These are phyloP conservation scores for Xylocampa areola DNA, from an alignment of 2,888 invertebrate species.

Conservation along the genomic window DNA sequence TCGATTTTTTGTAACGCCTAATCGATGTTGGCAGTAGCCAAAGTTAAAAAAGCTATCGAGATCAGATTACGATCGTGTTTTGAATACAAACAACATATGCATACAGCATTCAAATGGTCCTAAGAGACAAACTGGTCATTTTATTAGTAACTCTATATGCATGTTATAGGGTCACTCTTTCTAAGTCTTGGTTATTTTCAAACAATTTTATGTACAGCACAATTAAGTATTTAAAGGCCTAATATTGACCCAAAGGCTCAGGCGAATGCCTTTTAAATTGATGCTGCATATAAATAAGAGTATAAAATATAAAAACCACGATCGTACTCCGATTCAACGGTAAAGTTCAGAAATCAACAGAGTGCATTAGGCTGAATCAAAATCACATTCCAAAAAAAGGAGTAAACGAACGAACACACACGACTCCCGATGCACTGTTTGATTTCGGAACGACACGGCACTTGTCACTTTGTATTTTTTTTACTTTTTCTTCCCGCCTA, in stretches of 20 bases:
- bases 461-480: slow-evolving; percentile 74
- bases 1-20: slow-evolving; percentile 12
- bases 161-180: slow-evolving; percentile 11
- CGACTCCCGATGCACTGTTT: slow-evolving; percentile 70
- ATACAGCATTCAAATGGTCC: background rate
- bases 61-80: slow-evolving; percentile 55
- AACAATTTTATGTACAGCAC: background rate
- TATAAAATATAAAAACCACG: slow-evolving; percentile 24
- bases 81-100: slow-evolving; percentile 25
- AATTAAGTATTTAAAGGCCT: background rate
- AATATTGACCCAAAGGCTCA: background rate
- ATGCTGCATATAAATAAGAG: background rate
- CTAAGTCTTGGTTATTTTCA: background rate
- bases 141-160: slow-evolving; percentile 10
- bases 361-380: slow-evolving; percentile 53
- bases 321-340: slow-evolving; percentile 47
- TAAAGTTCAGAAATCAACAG: slow-evolving; percentile 64
- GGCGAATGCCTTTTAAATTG: background rate
- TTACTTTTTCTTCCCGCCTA: too few species aligned
- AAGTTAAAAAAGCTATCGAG: slow-evolving; percentile 29
- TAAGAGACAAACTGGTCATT: slow-evolving; percentile 4
- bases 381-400: slow-evolving; percentile 50
- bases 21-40: slow-evolving; percentile 18
- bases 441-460: slow-evolving; percentile 85
- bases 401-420: slow-evolving; percentile 54